These are phyloP conservation scores for Austrolebias charrua DNA, from an alignment of 2,797 vertebrate genomes.

Conservation along the genomic window DNA sequence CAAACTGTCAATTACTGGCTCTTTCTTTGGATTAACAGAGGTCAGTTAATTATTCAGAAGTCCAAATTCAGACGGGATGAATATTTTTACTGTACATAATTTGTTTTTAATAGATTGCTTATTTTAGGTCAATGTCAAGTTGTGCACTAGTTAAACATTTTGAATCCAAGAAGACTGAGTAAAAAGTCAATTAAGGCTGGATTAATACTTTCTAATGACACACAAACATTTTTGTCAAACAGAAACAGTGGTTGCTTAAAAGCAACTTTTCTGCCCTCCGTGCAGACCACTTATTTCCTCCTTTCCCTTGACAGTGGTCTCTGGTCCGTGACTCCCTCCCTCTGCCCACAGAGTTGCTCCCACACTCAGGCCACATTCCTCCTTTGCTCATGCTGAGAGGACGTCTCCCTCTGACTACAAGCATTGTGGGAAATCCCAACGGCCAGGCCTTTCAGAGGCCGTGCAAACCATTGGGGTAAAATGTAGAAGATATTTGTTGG, in stretches of 20 bases:
- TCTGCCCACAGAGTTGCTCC: conserved; percentile 67
- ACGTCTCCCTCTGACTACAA: conserved; percentile 75
- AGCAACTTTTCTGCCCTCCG: conserved; percentile 54
- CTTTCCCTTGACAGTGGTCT: conserved; percentile 62
- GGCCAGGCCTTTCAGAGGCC: conserved; percentile 50
- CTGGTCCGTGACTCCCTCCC: conserved; percentile 69
- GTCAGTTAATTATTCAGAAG: conserved; percentile 13
- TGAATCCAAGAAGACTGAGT: conserved; percentile 9
- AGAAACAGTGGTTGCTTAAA: conserved; percentile 44
- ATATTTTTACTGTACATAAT: conserved; percentile 6
- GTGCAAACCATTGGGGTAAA: conserved; percentile 42
- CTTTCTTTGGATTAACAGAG: conserved; percentile 10
- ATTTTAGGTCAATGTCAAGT: not conserved
- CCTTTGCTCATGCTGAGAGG: conserved; percentile 73
- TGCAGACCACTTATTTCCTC: conserved; percentile 55
- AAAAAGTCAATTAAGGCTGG: conserved; percentile 11
- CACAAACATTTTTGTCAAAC: conserved; percentile 15
- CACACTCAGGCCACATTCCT: conserved; percentile 77
- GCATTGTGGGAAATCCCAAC: conserved; percentile 79
- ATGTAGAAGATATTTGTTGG: conserved; percentile 25
- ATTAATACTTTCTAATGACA: not conserved
- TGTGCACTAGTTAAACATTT: not conserved
- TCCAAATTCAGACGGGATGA: conserved; percentile 3
- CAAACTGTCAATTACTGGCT: conserved; percentile 15
- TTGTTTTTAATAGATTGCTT: not conserved